phyloP scores from a whole-genome alignment of 2,797 vertebrate genomes.

The Melanotaenia trifasciata region DNA sequence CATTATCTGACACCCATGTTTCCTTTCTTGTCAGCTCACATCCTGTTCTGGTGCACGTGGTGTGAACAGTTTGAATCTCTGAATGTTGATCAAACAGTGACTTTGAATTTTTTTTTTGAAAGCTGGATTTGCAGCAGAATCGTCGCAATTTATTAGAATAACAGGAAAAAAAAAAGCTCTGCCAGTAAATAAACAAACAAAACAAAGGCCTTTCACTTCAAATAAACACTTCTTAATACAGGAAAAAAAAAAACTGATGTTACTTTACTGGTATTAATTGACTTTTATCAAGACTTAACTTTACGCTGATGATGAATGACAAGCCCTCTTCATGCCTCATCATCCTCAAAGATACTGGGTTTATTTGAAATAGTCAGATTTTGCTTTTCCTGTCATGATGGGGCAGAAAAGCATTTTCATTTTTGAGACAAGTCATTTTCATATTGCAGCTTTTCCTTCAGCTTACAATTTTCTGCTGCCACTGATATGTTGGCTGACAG shows the following conservation, averaged over 20 bases:
- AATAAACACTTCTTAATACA: conserved; percentile 24
- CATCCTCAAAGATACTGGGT: background rate
- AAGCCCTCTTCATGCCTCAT: background rate
- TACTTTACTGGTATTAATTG: conserved; percentile 22
- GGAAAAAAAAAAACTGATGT: conserved; percentile 13
- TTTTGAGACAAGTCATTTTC: background rate
- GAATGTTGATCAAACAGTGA: conserved; percentile 34
- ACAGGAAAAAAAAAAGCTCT: background rate
- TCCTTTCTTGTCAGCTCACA: conserved; percentile 29
- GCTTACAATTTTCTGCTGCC: background rate
- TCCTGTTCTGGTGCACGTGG: conserved; percentile 10
- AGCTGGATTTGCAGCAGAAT: conserved; percentile 18
- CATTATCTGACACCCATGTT: conserved; percentile 16
- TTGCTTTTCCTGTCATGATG: background rate
- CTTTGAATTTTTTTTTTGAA: conserved; percentile 24
- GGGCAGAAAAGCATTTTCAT: background rate
- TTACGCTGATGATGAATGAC: background rate
- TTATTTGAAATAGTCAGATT: background rate
- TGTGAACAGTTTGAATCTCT: conserved; percentile 18
- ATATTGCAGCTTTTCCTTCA: conserved; percentile 15
- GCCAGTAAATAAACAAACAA: conserved; percentile 37
- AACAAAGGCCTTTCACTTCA: conserved; percentile 27
- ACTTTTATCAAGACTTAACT: conserved; percentile 7
- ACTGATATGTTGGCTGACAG: background rate
- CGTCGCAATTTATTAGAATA: conserved; percentile 29